These are phyloP conservation scores for Phodopus roborovskii DNA, from an alignment of 2,113 vertebrate genomes.

Conservation along the genomic window DNA sequence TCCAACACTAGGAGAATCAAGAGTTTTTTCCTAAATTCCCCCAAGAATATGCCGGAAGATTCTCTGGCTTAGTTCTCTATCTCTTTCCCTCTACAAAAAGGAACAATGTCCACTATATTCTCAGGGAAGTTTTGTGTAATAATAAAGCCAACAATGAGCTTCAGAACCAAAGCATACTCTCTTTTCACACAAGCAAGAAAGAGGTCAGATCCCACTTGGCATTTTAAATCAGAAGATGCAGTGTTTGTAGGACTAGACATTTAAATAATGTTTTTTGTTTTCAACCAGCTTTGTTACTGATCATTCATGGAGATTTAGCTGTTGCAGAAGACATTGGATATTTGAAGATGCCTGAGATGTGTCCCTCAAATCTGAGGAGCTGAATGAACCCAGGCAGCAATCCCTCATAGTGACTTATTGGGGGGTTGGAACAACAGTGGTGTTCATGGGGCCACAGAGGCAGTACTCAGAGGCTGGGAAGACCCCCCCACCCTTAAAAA, in stretches of 20 bases:
- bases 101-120: background rate
- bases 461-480: fast-evolving
- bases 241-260: background rate
- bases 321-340: background rate
- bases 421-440: fast-evolving
- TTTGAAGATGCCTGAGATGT: background rate
- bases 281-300: background rate
- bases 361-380: background rate
- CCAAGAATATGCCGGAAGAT: background rate
- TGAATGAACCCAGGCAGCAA: background rate
- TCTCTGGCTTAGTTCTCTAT: background rate
- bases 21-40: background rate
- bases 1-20: background rate
- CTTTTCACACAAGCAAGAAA: background rate
- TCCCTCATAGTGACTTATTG: fast-evolving
- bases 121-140: background rate
- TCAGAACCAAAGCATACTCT: background rate
- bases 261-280: background rate
- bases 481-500: fast-evolving
- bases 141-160: background rate
- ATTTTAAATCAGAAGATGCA: background rate
- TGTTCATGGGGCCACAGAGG: background rate
- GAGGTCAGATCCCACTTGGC: background rate
- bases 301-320: background rate
- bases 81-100: background rate